These are phyloP conservation scores for Halocaridina rubra DNA, from an alignment of 2,888 invertebrate genomes.

Conservation along the genomic window DNA sequence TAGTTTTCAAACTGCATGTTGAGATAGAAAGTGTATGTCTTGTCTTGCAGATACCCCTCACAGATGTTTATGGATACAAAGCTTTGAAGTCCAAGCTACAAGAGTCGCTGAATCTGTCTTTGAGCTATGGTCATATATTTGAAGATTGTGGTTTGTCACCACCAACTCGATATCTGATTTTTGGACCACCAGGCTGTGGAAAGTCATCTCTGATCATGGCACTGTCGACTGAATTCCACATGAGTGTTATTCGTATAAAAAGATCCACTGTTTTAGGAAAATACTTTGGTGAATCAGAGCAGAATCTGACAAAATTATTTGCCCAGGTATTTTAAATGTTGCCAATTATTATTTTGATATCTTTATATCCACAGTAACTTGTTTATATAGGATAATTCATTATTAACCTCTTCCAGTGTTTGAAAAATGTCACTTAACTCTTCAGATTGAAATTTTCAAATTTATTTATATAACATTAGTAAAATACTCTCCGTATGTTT, in stretches of 20 bases:
- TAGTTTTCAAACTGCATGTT: too few species aligned
- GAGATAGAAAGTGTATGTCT: too few species aligned
- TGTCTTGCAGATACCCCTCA: conserved; percentile 18
- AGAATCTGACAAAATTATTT: conserved; percentile 52
- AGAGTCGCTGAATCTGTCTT: conserved; percentile 26
- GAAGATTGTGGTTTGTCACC: conserved; percentile 27
- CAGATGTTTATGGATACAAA: conserved; percentile 31
- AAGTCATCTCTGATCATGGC: conserved; percentile 41
- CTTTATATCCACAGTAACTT: neutral
- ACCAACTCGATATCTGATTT: conserved; percentile 49
- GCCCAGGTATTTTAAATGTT: conserved; percentile 30
- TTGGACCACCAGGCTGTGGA: conserved; percentile 61
- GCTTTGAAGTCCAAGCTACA: conserved; percentile 8
- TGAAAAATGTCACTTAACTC: too few species aligned
- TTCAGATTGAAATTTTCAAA: too few species aligned
- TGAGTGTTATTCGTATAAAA: conserved; percentile 42
- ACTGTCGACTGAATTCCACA: conserved; percentile 40
- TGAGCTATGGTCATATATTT: conserved; percentile 35
- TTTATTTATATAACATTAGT: too few species aligned
- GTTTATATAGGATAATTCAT: too few species aligned
- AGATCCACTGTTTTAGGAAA: conserved; percentile 60
- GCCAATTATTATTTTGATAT: neutral
- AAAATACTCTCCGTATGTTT: too few species aligned
- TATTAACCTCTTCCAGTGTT: too few species aligned
- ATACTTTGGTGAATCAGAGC: conserved; percentile 62